A percentile compares a stretch with the other conserved stretches of the same genome.
phyloP scores from a whole-genome alignment of 2,113 vertebrate species.

The Plotosus lineatus region DNA sequence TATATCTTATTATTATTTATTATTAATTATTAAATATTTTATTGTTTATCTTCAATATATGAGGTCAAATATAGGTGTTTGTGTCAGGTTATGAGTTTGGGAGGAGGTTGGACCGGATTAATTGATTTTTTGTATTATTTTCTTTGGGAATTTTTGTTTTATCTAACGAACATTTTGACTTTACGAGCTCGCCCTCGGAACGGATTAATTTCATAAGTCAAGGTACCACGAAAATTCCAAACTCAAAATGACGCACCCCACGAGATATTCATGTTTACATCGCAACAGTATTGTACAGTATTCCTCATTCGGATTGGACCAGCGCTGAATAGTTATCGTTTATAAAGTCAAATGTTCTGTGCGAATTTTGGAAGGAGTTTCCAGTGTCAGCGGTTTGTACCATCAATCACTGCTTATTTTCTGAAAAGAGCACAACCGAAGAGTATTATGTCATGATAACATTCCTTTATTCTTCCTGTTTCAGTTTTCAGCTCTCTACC shows the following conservation, averaged over 20 bases:
- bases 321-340: background rate
- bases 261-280: background rate
- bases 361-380: background rate
- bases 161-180: too few relatives aligned
- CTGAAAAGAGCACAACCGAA: background rate
- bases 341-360: background rate
- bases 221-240: too few relatives aligned
- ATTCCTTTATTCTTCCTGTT: conserved; percentile 42
- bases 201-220: too few relatives aligned
- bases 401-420: background rate
- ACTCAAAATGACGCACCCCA: background rate
- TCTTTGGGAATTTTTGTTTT: too few relatives aligned
- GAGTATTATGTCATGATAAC: background rate
- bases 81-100: too few relatives aligned
- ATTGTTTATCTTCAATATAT: too few relatives aligned
- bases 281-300: background rate
- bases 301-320: background rate
- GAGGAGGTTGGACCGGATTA: too few relatives aligned
- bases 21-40: too few relatives aligned
- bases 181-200: too few relatives aligned
- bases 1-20: too few relatives aligned
- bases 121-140: too few relatives aligned
- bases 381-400: background rate
- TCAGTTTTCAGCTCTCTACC: conserved; percentile 93
- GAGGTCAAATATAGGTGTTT: too few relatives aligned